Evolutionary conservation across 1,140 invertebrate genomes (phyloP).

Genomic region (Tetramorium simillimum): DNA sequence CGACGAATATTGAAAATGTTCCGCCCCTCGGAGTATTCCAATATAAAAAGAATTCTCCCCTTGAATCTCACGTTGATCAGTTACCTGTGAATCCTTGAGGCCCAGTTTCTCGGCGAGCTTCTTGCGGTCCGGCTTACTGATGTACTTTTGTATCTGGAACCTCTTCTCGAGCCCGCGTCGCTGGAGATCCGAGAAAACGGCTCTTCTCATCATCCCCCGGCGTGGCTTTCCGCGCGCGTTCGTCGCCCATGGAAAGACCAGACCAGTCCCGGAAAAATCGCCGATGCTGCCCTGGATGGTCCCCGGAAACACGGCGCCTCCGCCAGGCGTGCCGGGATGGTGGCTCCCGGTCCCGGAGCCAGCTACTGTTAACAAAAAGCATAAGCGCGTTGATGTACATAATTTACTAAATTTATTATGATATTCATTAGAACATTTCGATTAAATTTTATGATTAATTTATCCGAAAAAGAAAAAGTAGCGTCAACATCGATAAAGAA

Average conservation of each 20-base stretch:
- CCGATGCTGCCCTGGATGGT: conserved; percentile 79
- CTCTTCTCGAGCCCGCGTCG: conserved; percentile 96
- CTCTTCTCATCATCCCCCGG: conserved; percentile 97
- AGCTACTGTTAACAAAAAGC: conserved; percentile 52
- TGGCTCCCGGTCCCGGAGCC: conserved; percentile 79
- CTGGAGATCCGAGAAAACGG: conserved; percentile 97
- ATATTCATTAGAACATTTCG: not conserved
- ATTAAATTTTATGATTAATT: not conserved
- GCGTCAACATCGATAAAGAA: not conserved
- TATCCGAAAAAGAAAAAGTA: not conserved
- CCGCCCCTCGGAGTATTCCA: too few relatives aligned
- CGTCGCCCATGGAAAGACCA: conserved; percentile 92
- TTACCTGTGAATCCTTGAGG: conserved; percentile 96
- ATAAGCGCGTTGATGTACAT: not conserved
- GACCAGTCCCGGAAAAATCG: conserved; percentile 80
- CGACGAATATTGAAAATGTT: not conserved
- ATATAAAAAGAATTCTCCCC: not conserved
- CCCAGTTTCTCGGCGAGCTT: conserved; percentile 98
- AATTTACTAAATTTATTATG: not conserved
- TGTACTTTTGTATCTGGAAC: conserved; percentile 99
- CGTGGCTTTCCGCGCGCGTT: conserved; percentile 93
- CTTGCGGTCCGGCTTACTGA: conserved; percentile 98
- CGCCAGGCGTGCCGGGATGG: conserved; percentile 83
- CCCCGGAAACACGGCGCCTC: conserved; percentile 87
- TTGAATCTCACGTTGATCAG: not conserved